phyloP scores from a whole-genome alignment of 2,888 invertebrate species.

The Linyphia triangularis region DNA sequence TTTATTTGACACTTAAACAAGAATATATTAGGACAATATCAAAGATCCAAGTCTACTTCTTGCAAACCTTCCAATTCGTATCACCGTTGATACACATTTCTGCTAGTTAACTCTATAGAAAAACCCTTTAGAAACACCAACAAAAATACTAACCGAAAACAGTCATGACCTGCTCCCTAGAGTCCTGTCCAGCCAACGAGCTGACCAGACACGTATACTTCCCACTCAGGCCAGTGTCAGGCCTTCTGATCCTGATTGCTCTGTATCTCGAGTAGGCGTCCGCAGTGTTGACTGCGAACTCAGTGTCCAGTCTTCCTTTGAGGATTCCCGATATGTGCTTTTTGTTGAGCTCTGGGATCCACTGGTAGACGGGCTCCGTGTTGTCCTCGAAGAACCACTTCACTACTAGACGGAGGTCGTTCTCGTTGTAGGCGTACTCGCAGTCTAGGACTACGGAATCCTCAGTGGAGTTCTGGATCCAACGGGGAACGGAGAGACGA shows the following conservation, averaged over 20 bases:
- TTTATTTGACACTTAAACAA: too few species aligned
- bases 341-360: conserved; percentile 76
- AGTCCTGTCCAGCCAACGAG: conserved; percentile 76
- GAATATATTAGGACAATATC: too few species aligned
- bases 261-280: conserved; percentile 75
- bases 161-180: conserved; percentile 76
- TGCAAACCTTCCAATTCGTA: too few species aligned
- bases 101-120: too few species aligned
- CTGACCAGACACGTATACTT: conserved; percentile 77
- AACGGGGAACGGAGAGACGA: conserved; percentile 75
- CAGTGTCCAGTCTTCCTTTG: conserved; percentile 70
- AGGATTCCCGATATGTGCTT: conserved; percentile 75
- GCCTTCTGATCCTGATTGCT: conserved; percentile 75
- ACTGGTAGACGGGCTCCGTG: conserved; percentile 77
- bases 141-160: conserved; percentile 77
- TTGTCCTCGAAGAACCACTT: conserved; percentile 77
- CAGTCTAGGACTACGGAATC: conserved; percentile 77
- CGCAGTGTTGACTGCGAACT: conserved; percentile 48
- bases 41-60: too few species aligned
- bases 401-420: conserved; percentile 76
- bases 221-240: conserved; percentile 77
- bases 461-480: conserved; percentile 76
- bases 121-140: too few species aligned
- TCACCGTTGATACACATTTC: too few species aligned
- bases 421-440: conserved; percentile 76